Conservation (phyloP, 2,888 invertebrate species). For the Sphinx pinastri region DNA sequence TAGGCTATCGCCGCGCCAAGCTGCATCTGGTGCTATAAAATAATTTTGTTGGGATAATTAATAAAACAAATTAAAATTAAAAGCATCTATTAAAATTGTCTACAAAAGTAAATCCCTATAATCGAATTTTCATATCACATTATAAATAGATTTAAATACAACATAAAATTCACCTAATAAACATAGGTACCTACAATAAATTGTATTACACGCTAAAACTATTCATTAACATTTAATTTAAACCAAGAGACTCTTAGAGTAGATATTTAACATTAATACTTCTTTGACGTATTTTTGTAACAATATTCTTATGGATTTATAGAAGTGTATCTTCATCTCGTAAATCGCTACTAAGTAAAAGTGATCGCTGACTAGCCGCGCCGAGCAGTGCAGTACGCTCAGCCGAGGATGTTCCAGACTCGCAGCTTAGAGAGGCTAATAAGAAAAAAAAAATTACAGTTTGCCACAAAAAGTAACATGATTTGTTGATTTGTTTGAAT, state of each 20-base stretch:
- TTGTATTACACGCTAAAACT: too few relatives aligned
- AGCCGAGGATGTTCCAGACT: conserved; percentile 84
- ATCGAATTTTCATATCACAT: background rate
- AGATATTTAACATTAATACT: background rate
- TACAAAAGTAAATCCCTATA: conserved; percentile 13
- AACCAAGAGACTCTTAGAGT: background rate
- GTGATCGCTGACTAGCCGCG: conserved; percentile 90
- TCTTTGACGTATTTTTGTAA: background rate
- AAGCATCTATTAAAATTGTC: conserved; percentile 13
- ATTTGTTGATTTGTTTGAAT: background rate
- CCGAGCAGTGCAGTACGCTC: conserved; percentile 87
- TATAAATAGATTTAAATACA: background rate
- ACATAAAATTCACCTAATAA: background rate
- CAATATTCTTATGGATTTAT: conserved; percentile 67
- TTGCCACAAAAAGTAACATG: conserved; percentile 30
- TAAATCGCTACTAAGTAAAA: conserved; percentile 90
- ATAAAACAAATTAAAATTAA: conserved; percentile 12
- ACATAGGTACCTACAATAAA: background rate
- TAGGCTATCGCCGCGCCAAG: too few relatives aligned
- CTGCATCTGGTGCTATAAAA: too few relatives aligned
- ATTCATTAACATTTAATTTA: too few relatives aligned
- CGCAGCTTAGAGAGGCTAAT: conserved; percentile 86
- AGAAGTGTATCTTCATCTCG: conserved; percentile 94
- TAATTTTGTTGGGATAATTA: background rate
- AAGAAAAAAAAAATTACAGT: conserved; percentile 32